Percentiles rank a stretch among this genome's conserved stretches.
Evolutionary conservation across 2,888 invertebrate species (phyloP).

Genomic region (Eristalis arbustorum): DNA sequence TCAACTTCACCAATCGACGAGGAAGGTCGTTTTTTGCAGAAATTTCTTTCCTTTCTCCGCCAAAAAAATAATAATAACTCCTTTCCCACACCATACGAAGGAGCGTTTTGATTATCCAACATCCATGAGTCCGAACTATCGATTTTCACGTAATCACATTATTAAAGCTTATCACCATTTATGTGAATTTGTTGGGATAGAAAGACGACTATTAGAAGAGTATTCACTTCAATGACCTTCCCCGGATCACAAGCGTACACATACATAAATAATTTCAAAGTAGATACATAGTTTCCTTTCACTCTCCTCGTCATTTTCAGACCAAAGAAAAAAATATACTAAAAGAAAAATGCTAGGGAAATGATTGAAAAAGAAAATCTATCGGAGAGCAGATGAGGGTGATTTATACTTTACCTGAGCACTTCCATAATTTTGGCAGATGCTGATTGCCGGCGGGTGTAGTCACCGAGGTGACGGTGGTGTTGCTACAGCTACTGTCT

Average conservation of each 20-base stretch:
- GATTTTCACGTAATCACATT: conserved; percentile 47
- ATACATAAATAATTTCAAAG: not conserved
- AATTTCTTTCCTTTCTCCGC: not conserved
- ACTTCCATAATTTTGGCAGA: conserved; percentile 72
- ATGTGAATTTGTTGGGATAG: conserved; percentile 1
- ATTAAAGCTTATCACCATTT: not conserved
- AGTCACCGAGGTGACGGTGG: conserved; percentile 71
- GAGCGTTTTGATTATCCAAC: conserved; percentile 33
- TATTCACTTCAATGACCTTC: conserved; percentile 49
- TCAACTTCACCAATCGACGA: conserved; percentile 15
- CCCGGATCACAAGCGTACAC: conserved; percentile 7
- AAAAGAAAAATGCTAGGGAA: not conserved
- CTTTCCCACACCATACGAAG: not conserved
- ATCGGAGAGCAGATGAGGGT: not conserved
- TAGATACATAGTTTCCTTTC: conserved; percentile 7
- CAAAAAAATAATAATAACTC: not conserved
- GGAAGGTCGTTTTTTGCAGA: conserved; percentile 12
- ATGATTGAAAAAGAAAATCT: not conserved
- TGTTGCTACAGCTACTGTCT: conserved; percentile 72
- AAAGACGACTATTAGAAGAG: not conserved
- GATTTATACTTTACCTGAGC: conserved; percentile 70
- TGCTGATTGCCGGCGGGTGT: conserved; percentile 42
- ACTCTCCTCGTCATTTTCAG: not conserved
- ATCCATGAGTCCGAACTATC: conserved; percentile 21
- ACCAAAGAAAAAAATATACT: not conserved